Conservation (phyloP, 1,140 invertebrate genomes). For the Dufourea novaeangliae region DNA sequence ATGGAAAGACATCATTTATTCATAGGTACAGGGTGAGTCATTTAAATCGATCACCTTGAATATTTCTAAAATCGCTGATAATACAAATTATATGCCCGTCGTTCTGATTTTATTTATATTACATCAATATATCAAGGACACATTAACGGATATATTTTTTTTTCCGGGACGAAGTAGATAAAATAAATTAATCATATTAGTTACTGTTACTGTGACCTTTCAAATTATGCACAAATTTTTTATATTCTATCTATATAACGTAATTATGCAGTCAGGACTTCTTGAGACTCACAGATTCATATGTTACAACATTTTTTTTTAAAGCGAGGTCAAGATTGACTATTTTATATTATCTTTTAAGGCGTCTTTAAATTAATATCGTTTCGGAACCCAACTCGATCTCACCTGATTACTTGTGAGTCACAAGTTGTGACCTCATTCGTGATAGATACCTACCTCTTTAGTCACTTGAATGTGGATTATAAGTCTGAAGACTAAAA, state of each 20-base stretch:
- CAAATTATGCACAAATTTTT: background rate
- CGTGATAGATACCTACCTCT: too few relatives aligned
- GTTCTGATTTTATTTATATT: too few relatives aligned
- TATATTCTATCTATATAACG: background rate
- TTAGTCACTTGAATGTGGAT: background rate
- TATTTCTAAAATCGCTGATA: too few relatives aligned
- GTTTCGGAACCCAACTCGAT: background rate
- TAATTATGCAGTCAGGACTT: rapidly evolving
- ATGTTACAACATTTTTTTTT: background rate
- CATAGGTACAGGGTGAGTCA: too few relatives aligned
- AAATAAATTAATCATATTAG: background rate
- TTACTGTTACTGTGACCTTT: background rate
- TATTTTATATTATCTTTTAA: background rate
- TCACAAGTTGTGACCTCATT: background rate
- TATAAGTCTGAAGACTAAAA: background rate
- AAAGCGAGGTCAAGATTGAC: background rate
- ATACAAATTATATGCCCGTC: too few relatives aligned
- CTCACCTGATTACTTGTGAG: background rate
- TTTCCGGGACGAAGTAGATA: background rate
- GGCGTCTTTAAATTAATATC: background rate
- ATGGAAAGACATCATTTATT: too few relatives aligned
- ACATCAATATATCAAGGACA: too few relatives aligned
- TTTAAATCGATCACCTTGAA: too few relatives aligned
- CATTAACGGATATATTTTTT: too few relatives aligned
- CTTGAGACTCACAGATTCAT: background rate